Conservation (phyloP, 2,113 vertebrate genomes). For the Heterocephalus glaber region DNA sequence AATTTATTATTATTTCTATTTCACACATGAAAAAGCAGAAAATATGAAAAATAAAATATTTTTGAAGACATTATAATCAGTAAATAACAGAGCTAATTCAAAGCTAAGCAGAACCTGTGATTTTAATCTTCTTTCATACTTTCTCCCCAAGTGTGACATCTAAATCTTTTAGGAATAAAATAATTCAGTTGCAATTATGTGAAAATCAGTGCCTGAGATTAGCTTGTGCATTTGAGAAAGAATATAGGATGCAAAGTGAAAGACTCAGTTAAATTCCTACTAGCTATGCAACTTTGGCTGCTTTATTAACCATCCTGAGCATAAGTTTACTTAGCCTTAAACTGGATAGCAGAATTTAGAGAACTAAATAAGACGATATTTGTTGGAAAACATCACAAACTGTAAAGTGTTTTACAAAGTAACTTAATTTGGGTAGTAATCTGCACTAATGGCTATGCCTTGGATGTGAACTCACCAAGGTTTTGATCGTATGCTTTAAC, state of each 20-base stretch:
- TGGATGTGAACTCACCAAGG: background rate
- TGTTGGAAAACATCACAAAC: background rate
- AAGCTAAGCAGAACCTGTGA: background rate
- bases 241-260: background rate
- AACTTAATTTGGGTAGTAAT: background rate
- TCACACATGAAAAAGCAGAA: slow-evolving; percentile 26
- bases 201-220: background rate
- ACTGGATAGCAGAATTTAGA: background rate
- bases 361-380: background rate
- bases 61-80: background rate
- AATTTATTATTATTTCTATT: background rate
- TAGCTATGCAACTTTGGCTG: background rate
- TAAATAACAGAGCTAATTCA: slow-evolving; percentile 18
- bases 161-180: background rate
- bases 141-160: background rate
- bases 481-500: background rate
- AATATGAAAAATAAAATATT: slow-evolving; percentile 18
- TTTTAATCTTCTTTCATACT: background rate
- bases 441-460: background rate
- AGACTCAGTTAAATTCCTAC: background rate
- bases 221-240: background rate
- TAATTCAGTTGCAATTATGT: background rate
- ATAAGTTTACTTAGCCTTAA: background rate
- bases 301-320: background rate
- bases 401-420: background rate